A percentile compares a stretch with the other conserved stretches of the same genome.
These are phyloP conservation scores for Erythrocercus mccallii DNA, from an alignment of 2,113 vertebrate species.

Conservation along the genomic window DNA sequence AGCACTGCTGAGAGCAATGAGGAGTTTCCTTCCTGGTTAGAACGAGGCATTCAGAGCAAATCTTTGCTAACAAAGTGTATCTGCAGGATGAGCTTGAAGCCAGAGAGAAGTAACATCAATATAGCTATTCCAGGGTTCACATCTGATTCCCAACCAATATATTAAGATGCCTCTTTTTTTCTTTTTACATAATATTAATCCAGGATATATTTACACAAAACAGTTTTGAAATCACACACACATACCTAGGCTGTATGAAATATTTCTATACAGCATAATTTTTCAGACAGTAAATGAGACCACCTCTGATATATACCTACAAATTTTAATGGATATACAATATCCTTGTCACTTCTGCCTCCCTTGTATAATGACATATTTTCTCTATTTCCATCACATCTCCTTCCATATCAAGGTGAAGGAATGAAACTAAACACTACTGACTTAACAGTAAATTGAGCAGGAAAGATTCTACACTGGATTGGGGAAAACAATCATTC, in stretches of 20 bases:
- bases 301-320: background rate
- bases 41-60: background rate
- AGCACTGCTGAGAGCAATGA: background rate
- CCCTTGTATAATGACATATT: background rate
- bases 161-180: background rate
- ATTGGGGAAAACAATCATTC: background rate
- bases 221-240: background rate
- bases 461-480: background rate
- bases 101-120: background rate
- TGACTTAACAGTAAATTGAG: background rate
- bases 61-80: background rate
- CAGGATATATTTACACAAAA: background rate
- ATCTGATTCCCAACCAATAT: background rate
- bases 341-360: background rate
- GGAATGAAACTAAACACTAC: background rate
- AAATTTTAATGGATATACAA: background rate
- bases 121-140: background rate
- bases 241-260: background rate
- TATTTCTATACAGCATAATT: background rate
- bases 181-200: background rate
- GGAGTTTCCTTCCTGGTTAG: background rate
- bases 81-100: background rate
- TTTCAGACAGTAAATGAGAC: background rate
- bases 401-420: background rate
- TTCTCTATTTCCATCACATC: background rate